Evolutionary conservation across 2,113 vertebrate species (phyloP).

Genomic region (Atherinomorus stipes): DNA sequence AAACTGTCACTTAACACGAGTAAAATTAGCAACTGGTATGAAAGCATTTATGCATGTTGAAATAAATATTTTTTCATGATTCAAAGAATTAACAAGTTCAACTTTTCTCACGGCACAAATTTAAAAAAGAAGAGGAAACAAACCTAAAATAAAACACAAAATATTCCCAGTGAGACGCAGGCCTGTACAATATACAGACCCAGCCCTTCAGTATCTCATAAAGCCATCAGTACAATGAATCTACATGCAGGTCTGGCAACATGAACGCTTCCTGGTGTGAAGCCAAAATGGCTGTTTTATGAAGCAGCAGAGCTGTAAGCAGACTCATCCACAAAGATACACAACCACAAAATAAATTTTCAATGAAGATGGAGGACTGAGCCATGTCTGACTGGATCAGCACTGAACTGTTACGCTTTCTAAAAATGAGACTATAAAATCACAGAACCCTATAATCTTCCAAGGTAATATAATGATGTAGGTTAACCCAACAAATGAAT

Average conservation of each 20-base stretch:
- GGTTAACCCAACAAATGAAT: constrained; percentile 54
- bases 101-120: neutral
- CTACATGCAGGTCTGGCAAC: constrained; percentile 36
- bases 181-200: neutral
- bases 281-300: constrained; percentile 57
- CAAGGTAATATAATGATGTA: constrained; percentile 37
- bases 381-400: neutral
- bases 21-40: neutral
- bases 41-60: neutral
- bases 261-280: constrained; percentile 36
- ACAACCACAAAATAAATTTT: constrained; percentile 46
- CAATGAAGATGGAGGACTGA: constrained; percentile 17
- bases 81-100: neutral
- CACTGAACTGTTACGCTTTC: neutral
- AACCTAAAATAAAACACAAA: neutral
- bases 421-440: constrained; percentile 14
- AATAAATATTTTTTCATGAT: neutral
- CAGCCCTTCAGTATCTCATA: constrained; percentile 30
- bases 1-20: constrained; percentile 4
- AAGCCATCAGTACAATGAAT: constrained; percentile 48
- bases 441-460: constrained; percentile 23
- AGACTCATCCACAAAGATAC: constrained; percentile 34
- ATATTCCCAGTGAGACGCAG: neutral
- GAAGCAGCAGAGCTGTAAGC: constrained; percentile 38
- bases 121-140: constrained; percentile 8